Evolutionary conservation across 2,888 invertebrate species (phyloP).

Genomic region (Tiphia femorata): DNA sequence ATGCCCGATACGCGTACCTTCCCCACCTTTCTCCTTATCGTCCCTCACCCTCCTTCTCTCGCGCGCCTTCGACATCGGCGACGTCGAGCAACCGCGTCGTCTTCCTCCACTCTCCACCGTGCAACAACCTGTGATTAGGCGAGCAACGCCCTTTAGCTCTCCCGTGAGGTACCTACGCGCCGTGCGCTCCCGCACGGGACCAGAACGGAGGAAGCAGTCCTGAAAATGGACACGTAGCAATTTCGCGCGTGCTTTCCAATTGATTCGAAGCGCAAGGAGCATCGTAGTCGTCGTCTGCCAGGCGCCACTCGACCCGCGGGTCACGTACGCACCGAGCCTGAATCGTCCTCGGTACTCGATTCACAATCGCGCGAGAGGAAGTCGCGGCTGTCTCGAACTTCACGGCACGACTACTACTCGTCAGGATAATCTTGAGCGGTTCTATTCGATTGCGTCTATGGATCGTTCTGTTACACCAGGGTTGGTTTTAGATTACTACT

Average conservation of each 20-base stretch:
- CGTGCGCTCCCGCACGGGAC: conserved; percentile 1
- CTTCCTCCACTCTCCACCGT: conserved; percentile 31
- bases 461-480: no score
- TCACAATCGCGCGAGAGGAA: no score
- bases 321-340: conserved; percentile 4
- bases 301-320: conserved; percentile 7
- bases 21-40: conserved; percentile 2
- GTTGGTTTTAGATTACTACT: no score
- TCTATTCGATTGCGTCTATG: no score
- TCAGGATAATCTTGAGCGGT: no score
- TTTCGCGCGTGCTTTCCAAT: conserved; percentile 17
- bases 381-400: background rate
- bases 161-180: conserved; percentile 15
- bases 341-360: background rate
- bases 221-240: conserved; percentile 26
- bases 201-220: conserved; percentile 20
- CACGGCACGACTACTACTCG: no score
- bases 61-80: background rate
- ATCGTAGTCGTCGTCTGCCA: background rate
- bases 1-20: conserved; percentile 2
- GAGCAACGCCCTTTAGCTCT: conserved; percentile 39
- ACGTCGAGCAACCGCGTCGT: conserved; percentile 28
- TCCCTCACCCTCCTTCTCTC: conserved; percentile 4
- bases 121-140: conserved; percentile 47
- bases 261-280: conserved; percentile 4